Percentiles rank a stretch among this genome's conserved stretches.
These are phyloP conservation scores for Astreopora myriophthalma DNA, from an alignment of 64 coral and sea anemone species.

Conservation along the genomic window DNA sequence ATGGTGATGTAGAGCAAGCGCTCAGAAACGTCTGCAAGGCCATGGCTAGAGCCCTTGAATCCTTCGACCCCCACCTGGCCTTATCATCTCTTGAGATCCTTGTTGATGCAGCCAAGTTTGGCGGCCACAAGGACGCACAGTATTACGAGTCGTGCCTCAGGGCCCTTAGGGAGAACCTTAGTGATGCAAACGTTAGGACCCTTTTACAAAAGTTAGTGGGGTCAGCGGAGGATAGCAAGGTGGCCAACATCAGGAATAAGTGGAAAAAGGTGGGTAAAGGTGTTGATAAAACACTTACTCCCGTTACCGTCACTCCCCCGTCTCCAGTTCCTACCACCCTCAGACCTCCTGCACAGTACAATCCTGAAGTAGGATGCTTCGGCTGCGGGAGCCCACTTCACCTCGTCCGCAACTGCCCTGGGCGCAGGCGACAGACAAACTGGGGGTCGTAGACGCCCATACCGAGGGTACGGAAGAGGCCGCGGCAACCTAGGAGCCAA, in stretches of 20 bases:
- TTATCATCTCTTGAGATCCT: background rate
- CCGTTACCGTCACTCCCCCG: background rate
- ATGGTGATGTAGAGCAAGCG: background rate
- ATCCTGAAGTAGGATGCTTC: background rate
- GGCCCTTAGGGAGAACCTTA: background rate
- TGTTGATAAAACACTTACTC: background rate
- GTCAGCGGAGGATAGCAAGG: background rate
- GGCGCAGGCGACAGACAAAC: too few relatives aligned
- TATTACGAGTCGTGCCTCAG: constrained; percentile 1
- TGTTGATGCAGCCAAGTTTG: constrained; percentile 3
- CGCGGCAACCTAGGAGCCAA: too few relatives aligned
- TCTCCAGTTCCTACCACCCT: background rate
- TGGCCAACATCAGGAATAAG: background rate
- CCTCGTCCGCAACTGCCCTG: too few relatives aligned
- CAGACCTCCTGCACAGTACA: background rate
- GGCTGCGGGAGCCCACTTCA: background rate
- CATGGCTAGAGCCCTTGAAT: background rate
- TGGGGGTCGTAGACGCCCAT: too few relatives aligned
- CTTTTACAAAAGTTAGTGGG: constrained; percentile 1
- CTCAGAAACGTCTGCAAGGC: background rate
- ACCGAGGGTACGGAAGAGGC: too few relatives aligned
- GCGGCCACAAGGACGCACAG: background rate
- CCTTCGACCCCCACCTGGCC: background rate
- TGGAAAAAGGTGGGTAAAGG: background rate
- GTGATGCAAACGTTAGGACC: background rate